Conservation (phyloP, 2,113 vertebrate genomes). For the Clarias batrachus region DNA sequence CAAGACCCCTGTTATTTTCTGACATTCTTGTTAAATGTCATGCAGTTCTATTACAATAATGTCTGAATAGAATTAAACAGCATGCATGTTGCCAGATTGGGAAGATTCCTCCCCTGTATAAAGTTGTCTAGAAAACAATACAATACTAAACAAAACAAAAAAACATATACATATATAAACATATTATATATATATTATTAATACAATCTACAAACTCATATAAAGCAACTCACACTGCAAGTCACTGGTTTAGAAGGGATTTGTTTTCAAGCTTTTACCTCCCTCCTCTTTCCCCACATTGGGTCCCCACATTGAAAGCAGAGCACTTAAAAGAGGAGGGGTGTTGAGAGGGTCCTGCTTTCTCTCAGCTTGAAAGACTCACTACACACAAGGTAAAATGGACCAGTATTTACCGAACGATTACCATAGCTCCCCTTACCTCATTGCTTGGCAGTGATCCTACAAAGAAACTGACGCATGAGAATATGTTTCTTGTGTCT, state of each 20-base stretch:
- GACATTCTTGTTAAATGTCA: constrained; percentile 15
- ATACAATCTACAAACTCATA: not conserved
- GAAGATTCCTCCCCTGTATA: not conserved
- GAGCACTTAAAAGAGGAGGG: not conserved
- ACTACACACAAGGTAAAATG: not conserved
- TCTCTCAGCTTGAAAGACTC: constrained; percentile 28
- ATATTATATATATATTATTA: not conserved
- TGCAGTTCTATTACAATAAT: not conserved
- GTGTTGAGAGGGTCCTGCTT: not conserved
- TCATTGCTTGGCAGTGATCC: not conserved
- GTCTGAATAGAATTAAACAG: not conserved
- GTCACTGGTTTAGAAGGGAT: not conserved
- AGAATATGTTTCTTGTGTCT: not conserved
- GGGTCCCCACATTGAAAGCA: not conserved
- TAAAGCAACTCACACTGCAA: not conserved
- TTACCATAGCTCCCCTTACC: not conserved
- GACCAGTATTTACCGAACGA: not conserved
- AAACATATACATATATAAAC: too few species aligned
- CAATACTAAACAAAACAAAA: not conserved
- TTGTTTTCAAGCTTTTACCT: not conserved
- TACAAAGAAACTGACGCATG: not conserved
- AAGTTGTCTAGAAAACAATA: not conserved
- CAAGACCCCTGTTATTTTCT: not conserved
- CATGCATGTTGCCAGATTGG: not conserved
- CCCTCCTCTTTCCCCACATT: not conserved